A percentile compares a stretch with the other conserved stretches of the same genome.
Evolutionary conservation across 2,888 invertebrate genomes (phyloP).

Genomic region (Hyposoter didymator): DNA sequence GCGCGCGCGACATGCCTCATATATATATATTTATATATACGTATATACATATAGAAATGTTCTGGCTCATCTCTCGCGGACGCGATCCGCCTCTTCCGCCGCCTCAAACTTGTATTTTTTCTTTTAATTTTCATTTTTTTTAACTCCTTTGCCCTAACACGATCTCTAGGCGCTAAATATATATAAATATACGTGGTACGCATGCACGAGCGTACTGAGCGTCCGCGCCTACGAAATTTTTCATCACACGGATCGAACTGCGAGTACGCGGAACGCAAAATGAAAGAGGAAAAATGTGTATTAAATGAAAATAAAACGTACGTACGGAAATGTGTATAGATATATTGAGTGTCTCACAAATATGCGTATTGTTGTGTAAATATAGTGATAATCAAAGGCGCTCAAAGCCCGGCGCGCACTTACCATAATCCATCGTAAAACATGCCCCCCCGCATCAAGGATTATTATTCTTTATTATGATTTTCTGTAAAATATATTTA

Average conservation of each 20-base stretch:
- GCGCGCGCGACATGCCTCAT: slow-evolving; percentile 41
- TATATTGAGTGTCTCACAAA: neutral
- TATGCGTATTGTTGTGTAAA: neutral
- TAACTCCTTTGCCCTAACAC: slow-evolving; percentile 1
- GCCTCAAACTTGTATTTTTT: slow-evolving; percentile 50
- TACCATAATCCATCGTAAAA: slow-evolving; percentile 58
- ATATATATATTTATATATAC: neutral
- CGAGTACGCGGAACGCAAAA: neutral
- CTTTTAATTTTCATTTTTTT: slow-evolving; percentile 18
- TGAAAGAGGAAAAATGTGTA: neutral
- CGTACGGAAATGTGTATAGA: neutral
- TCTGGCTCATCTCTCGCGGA: slow-evolving; percentile 53
- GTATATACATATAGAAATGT: slow-evolving; percentile 19
- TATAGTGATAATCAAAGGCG: slow-evolving; percentile 53
- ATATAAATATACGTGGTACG: neutral
- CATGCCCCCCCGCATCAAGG: slow-evolving; percentile 49
- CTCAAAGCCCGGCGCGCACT: slow-evolving; percentile 67
- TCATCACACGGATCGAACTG: slow-evolving; percentile 28
- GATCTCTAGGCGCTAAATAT: slow-evolving; percentile 7
- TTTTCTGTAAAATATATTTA: slow-evolving; percentile 6
- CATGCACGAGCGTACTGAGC: slow-evolving; percentile 8
- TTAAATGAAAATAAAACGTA: neutral
- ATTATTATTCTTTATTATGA: slow-evolving; percentile 18
- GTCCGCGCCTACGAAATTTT: slow-evolving; percentile 16
- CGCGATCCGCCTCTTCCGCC: slow-evolving; percentile 62